Evolutionary conservation across 2,113 vertebrate genomes (phyloP).

Genomic region (Saguinus imperator): DNA sequence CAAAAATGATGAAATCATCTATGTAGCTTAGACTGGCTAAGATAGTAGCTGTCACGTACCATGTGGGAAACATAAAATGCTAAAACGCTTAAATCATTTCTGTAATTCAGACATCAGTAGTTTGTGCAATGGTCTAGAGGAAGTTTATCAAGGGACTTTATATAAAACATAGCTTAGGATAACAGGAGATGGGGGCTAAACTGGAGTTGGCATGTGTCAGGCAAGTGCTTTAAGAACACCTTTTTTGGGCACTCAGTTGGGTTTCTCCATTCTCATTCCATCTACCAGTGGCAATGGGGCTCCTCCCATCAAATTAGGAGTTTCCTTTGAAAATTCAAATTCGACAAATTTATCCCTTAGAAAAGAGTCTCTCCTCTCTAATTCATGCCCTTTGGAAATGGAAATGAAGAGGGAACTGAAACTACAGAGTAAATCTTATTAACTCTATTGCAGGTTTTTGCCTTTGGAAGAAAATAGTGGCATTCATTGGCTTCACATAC

Average conservation of each 20-base stretch:
- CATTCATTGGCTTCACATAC: neutral
- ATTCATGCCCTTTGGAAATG: neutral
- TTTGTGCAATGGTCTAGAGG: neutral
- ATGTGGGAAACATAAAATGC: slow-evolving; percentile 17
- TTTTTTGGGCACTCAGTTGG: neutral
- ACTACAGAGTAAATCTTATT: neutral
- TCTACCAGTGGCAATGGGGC: neutral
- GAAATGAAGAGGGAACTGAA: neutral
- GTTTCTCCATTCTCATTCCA: neutral
- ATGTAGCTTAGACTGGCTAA: neutral
- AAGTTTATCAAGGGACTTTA: neutral
- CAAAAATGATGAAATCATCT: neutral
- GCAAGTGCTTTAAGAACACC: neutral
- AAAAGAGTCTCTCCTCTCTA: neutral
- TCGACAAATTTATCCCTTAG: neutral
- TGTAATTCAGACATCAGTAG: neutral
- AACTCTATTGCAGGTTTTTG: neutral
- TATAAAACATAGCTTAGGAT: neutral
- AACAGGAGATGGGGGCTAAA: neutral
- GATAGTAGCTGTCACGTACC: neutral
- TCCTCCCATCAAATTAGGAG: neutral
- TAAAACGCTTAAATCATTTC: neutral
- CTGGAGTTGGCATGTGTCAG: neutral
- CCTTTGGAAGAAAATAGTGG: neutral
- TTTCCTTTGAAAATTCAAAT: neutral